Conservation (phyloP, 2,797 vertebrate genomes). For the Podargus strigoides region DNA sequence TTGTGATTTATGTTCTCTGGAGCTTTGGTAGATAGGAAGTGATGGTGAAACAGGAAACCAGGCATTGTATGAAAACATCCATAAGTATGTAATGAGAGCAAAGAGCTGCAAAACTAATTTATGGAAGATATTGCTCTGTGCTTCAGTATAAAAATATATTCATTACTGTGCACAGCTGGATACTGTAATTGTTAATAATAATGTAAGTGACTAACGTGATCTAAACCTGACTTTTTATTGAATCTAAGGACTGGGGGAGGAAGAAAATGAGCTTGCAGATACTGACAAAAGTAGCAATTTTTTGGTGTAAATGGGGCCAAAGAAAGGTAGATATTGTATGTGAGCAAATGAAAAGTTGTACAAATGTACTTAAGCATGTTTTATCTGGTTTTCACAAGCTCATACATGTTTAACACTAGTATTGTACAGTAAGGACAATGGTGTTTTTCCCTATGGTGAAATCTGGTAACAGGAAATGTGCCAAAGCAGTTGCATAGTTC, state of each 20-base stretch:
- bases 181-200: slow-evolving; percentile 41
- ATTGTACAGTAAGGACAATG: not conserved
- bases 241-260: not conserved
- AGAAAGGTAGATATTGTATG: not conserved
- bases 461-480: not conserved
- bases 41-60: slow-evolving; percentile 53
- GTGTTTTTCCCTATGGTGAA: not conserved
- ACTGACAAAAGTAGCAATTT: not conserved
- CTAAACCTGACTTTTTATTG: slow-evolving; percentile 42
- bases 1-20: slow-evolving; percentile 34
- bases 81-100: slow-evolving; percentile 40
- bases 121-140: slow-evolving; percentile 12
- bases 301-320: not conserved
- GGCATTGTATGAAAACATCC: slow-evolving; percentile 50
- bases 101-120: slow-evolving; percentile 42
- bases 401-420: not conserved
- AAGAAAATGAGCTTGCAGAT: slow-evolving; percentile 23
- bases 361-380: too few species aligned
- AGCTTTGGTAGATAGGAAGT: slow-evolving; percentile 37
- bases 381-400: not conserved
- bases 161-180: slow-evolving; percentile 44
- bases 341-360: not conserved
- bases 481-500: not conserved
- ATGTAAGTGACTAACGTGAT: slow-evolving; percentile 45
- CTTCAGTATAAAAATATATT: slow-evolving; percentile 28